Evolutionary conservation across 1,140 invertebrate species (phyloP), one percentile per base, ranked within the genome.

Genomic region (Oppia nitens): DNA sequence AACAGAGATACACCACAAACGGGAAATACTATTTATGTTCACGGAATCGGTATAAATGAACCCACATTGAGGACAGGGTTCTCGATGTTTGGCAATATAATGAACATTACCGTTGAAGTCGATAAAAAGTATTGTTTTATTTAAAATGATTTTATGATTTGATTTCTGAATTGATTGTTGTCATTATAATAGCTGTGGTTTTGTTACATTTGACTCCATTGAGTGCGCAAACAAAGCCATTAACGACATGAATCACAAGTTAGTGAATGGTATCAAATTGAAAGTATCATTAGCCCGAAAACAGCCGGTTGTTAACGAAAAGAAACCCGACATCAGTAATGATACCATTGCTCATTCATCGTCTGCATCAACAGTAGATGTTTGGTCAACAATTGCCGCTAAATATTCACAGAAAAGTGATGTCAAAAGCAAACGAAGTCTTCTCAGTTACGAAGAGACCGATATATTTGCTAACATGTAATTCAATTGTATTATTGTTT

Each of bases 131-230:
- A 73, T 68, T 71, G 6, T 14, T 20, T 20, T 32, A 40, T 60
- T 1, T 23, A 27, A 11, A n/a, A 55, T n/a, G 24, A 20, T 53
- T 55, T 25, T 14, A 51, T 63, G 68, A 40, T 66, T 69, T 66
- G 64, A 68, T 75, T 76, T n/a, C n/a, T n/a, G n/a, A n/a, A n/a
- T n/a, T n/a, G n/a, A n/a, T n/a, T n/a, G n/a, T n/a, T n/a, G n/a
- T n/a, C n/a, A n/a, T n/a, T n/a, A n/a, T n/a, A 67, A 68, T 68
- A 83, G 81, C 71, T 86, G 87, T 68, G 89, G 86, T 11, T 94
- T 92, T 75, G 79, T 96, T 6, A 90, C 89, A 3, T 96, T 94
- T 76, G 88, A 92, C 62, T 89, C 86, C 66, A 75, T 83, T 20
- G 88, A 92, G 62, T 79, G 82, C 32, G 86, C 89, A 14, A 83